Conservation (phyloP, 2,797 vertebrate species). For the Trachurus trachurus region DNA sequence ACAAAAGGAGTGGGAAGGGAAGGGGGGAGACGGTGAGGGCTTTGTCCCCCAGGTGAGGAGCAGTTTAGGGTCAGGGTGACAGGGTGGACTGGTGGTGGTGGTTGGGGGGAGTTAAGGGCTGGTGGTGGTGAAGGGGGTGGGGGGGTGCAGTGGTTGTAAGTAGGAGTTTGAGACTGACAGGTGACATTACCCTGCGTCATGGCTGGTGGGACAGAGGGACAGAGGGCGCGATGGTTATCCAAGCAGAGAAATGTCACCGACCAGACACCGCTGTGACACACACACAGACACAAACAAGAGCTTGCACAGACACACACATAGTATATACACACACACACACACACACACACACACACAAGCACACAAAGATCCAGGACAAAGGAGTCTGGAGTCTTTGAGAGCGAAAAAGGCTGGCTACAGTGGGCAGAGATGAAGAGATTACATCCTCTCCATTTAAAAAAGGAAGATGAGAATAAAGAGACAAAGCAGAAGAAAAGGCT, state of each 20-base stretch:
- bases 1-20: slow-evolving; percentile 58
- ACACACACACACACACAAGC: slow-evolving; percentile 63
- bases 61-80: slow-evolving; percentile 48
- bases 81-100: slow-evolving; percentile 46
- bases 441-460: slow-evolving; percentile 78
- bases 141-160: slow-evolving; percentile 62
- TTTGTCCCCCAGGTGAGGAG: slow-evolving; percentile 71
- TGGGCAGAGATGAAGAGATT: slow-evolving; percentile 96
- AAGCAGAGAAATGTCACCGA: slow-evolving; percentile 93
- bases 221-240: slow-evolving; percentile 93
- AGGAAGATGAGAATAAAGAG: slow-evolving; percentile 67
- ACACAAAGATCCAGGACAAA: slow-evolving; percentile 89
- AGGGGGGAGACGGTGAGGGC: slow-evolving; percentile 32
- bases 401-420: slow-evolving; percentile 90
- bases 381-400: slow-evolving; percentile 94
- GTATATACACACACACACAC: slow-evolving; percentile 4
- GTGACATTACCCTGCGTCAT: slow-evolving; percentile 93
- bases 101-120: slow-evolving; percentile 4
- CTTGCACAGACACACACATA: slow-evolving; percentile 20
- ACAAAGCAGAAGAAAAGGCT: slow-evolving; percentile 64
- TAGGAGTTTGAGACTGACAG: slow-evolving; percentile 90
- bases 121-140: slow-evolving; percentile 29
- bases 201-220: slow-evolving; percentile 88
- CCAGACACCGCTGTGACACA: slow-evolving; percentile 81
- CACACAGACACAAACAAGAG: slow-evolving; percentile 53